These are phyloP conservation scores for Stramonita haemastoma DNA, from an alignment of 2,888 invertebrate genomes.

Conservation along the genomic window DNA sequence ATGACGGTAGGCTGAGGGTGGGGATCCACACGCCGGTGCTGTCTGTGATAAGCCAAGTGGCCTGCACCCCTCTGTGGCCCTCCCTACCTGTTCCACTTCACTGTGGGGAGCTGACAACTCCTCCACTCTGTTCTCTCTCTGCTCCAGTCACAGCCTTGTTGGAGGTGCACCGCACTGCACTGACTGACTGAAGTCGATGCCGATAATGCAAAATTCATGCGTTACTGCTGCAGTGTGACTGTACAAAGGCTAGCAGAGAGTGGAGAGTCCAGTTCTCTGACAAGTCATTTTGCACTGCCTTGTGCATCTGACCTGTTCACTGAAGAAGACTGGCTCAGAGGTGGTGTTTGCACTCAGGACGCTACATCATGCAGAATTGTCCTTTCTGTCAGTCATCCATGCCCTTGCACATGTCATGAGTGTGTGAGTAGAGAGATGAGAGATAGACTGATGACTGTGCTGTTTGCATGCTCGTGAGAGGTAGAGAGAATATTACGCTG, in stretches of 20 bases:
- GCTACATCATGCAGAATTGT: not conserved
- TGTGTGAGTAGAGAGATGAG: not conserved
- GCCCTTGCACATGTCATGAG: not conserved
- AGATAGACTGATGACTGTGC: not conserved
- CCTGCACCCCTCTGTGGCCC: not conserved
- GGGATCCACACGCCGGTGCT: not conserved
- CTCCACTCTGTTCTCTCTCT: not conserved
- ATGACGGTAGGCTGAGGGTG: constrained; percentile 49
- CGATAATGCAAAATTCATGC: not conserved
- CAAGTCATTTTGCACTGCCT: not conserved
- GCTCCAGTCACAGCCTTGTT: not conserved
- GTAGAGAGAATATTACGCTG: not conserved
- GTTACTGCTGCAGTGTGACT: not conserved
- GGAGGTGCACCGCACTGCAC: too few species aligned
- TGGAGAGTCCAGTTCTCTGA: not conserved
- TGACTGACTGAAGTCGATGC: not conserved
- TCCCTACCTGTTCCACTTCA: not conserved
- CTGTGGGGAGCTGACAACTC: not conserved
- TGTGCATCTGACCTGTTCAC: too few species aligned
- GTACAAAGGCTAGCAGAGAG: not conserved
- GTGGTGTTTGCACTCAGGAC: constrained; percentile 4
- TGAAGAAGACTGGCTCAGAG: not conserved
- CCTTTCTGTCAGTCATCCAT: not conserved
- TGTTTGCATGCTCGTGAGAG: not conserved
- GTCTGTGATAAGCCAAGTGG: not conserved